Base-by-base conservation (phyloP, 2,888 invertebrate species). In the Anorthoa munda region DNA sequence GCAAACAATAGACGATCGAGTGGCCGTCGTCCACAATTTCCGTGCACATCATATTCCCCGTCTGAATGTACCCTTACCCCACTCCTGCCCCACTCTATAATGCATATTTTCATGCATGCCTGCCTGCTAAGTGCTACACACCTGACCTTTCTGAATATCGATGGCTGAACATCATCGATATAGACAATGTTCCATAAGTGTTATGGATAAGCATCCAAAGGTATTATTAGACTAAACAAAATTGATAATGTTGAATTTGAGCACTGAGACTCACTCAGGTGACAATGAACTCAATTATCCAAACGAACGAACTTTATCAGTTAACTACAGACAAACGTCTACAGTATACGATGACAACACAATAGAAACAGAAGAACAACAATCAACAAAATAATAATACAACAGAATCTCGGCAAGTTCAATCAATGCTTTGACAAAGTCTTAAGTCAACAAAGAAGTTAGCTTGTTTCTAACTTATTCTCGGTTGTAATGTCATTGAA, bases 261-360 rank as follows among this genome's bases (percentile, higher is more conserved):
- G n/a, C 64, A 64, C 64, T n/a, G 70, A 39, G 21, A 80, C 26
- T 31, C 56, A 64, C 51, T 71, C 81, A 64, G 39, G 59, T 39
- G 64, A 66, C 39, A 71, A 70, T 70, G 65, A 77, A 73, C 76
- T 80, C 74, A 82, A 88, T 88, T 88, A 88, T 87, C 85, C 81
- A 66, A 81, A 72, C 66, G 84, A 87, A 85, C 77, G 73, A 85
- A 85, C 86, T 81, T 84, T 77, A 82, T 83, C 79, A 74, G 69
- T 66, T 26, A 58, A 66, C 53, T 61, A 45, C 4, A 64, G 53
- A 66, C 60, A 65, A 48, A 67, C 12, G 39, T 71, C 55, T 71
- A 21, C 55, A 55, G 39, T 67, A 56, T 56, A 56, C 31, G 64
- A 60, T 15, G 31, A 5, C 39, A 63, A 31, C 23, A 64, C 75